A percentile compares a stretch with the other conserved stretches of the same genome.
These are phyloP conservation scores for Nasonia oneida DNA, from an alignment of 2,888 invertebrate genomes.

Conservation along the genomic window DNA sequence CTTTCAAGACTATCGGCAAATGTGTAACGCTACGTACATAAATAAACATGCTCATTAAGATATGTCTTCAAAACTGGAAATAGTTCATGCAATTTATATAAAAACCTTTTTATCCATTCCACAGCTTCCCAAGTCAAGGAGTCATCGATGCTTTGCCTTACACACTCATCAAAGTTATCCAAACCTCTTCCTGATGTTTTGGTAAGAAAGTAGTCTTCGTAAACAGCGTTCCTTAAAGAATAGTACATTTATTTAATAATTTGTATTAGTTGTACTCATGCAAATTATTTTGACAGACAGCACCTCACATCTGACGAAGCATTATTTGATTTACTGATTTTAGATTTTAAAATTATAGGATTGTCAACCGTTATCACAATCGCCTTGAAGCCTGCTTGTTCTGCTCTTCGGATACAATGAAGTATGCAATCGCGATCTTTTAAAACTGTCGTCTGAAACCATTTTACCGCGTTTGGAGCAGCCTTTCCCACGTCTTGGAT, in stretches of 20 bases:
- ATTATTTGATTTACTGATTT: constrained; percentile 75
- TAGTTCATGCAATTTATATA: too few species aligned
- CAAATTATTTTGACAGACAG: background rate
- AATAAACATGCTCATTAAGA: too few species aligned
- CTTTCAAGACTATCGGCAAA: constrained; percentile 25
- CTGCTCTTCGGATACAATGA: constrained; percentile 87
- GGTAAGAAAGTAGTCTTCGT: constrained; percentile 82
- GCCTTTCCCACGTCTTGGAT: constrained; percentile 92
- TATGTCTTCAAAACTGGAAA: background rate
- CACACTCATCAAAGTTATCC: constrained; percentile 90
- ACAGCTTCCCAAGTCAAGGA: constrained; percentile 92
- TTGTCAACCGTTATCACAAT: constrained; percentile 94
- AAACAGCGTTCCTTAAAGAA: constrained; percentile 87
- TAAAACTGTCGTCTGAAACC: constrained; percentile 96
- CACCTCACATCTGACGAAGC: background rate
- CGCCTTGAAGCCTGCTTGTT: constrained; percentile 91
- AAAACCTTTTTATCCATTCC: constrained; percentile 88
- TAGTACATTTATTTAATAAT: constrained; percentile 11
- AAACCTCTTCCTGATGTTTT: constrained; percentile 79
- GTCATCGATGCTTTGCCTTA: constrained; percentile 88
- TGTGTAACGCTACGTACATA: constrained; percentile 10
- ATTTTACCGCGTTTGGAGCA: constrained; percentile 88
- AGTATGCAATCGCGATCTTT: constrained; percentile 87
- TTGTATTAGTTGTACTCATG: background rate
- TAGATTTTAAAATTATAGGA: constrained; percentile 83